These are phyloP conservation scores for honey bee (Apis mellifera) DNA, from an alignment of 1,140 invertebrate species.

Conservation along the genomic window Amel_HAv3.1 CM009936.2:8634001-8634500, in stretches of 20 bases:
- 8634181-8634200: slow-evolving; percentile 71
- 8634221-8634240: slow-evolving; percentile 2
- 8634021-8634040: slow-evolving; percentile 86
- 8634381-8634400: slow-evolving; percentile 29
- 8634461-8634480: neutral
- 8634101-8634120: slow-evolving; percentile 98
- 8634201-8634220: slow-evolving; percentile 23
- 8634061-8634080: slow-evolving; percentile 92
- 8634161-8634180: slow-evolving; percentile 97
- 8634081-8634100: slow-evolving; percentile 95
- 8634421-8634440: neutral
- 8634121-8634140: slow-evolving; percentile 89
- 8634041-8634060: slow-evolving; percentile 84
- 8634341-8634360: slow-evolving; percentile 84
- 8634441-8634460: neutral
- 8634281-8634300: slow-evolving; percentile 82
- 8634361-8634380: slow-evolving; percentile 59
- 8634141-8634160: slow-evolving; percentile 94
- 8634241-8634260: neutral
- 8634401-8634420: neutral
- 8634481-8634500: slow-evolving; percentile 26
- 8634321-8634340: slow-evolving; percentile 83
- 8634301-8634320: slow-evolving; percentile 84
- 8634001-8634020: slow-evolving; percentile 90
- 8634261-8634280: neutral